Evolutionary conservation across 2,113 vertebrate species (phyloP), one percentile per base, ranked within the genome.

Genomic region (Lophochroa leadbeateri): DNA sequence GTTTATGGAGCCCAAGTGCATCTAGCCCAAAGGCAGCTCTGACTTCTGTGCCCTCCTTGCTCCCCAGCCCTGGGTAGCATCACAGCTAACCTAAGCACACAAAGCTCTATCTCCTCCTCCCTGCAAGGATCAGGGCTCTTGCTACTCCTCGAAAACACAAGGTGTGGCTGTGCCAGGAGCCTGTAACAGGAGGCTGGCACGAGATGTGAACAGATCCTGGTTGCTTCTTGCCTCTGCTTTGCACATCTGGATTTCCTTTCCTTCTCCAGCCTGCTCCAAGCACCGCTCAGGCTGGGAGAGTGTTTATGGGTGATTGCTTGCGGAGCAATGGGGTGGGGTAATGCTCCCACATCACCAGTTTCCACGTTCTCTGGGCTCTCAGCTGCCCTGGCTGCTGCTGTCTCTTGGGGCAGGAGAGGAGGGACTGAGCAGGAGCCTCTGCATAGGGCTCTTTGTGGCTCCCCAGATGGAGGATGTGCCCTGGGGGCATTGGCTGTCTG

Each of bases 91-190:
- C 55, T 50, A 70, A 61, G 15, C 46, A 76, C 24, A 35, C 67
- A 57, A 58, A 35, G 5, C 41, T 67, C 27, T 33, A 3, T 76
- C 16, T 82, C 28, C 8, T 19, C 10, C 46, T 81, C 13, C 24
- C 83, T 47, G 44, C 61, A 76, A 74, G 41, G 28, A 63, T 87
- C 17, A 37, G 43, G 50, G 43, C 63, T 74, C 41, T 70, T 18
- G 9, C 53, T 71, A 43, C 58, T 69, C 58, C 88, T 95, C 5
- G 4, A 81, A 94, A 96, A 87, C 92, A 90, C 55, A 81, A 95
- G 80, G 90, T 97, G 93, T 96, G 90, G 93, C 94, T 97, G 90
- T 76, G 92, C 77, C 86, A 95, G 93, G 94, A 95, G 85, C 67
- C 86, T 95, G 9, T 93, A 77, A 92, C n/a, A 95, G 95, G 94